Base-by-base conservation (phyloP, 2,797 vertebrate genomes). In the Mycteria americana region DNA sequence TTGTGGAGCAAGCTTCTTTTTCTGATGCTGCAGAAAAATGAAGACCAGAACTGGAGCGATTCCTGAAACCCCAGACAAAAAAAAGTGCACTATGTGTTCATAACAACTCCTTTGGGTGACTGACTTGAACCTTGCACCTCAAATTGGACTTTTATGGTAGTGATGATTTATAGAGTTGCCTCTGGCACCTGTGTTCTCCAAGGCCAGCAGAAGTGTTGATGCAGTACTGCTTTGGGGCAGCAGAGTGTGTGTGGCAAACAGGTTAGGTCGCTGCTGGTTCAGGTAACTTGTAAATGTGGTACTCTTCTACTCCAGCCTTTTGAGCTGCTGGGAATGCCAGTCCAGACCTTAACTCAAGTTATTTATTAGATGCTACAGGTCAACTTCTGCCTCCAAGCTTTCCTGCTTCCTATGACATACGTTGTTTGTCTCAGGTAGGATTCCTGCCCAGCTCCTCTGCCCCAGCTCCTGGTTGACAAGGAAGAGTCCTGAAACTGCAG, bases 11-110 rank as follows among this genome's bases (percentile, higher is more conserved):
- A 94, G 45, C 89, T 91, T 6, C 72, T 67, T 51, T 92, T 80
- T 89, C 60, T 60, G 93, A 54, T 82, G 87, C 78, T 89, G 60
- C 87, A 70, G 18, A 85, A 43, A 60, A 82, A 73, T 2, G 89
- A 95, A 79, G 95, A 93, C 50, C 81, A 67, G 91, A 70, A 31
- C 72, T 92, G 94, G 51, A 89, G 78, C 2, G 12, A 67, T 91
- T 76, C 60, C 81, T 83, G 92, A 64, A 68, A 63, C 41, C 18
- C 15, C 53, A 92, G 64, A 50, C 64, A 35, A 85, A 88, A 59
- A 77, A 64, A 67, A 81, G 31, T 5, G 37, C n/a, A 31, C 56
- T 76, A 6, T 9, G 5, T 57, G 84, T 33, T 92, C 37, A 0
- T 48, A 37, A 11, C 39, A 31, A 9, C 59, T 85, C 72, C 53